phyloP scores from a whole-genome alignment of 1,140 invertebrate genomes.

The Akabosia matsudoensis region DNA sequence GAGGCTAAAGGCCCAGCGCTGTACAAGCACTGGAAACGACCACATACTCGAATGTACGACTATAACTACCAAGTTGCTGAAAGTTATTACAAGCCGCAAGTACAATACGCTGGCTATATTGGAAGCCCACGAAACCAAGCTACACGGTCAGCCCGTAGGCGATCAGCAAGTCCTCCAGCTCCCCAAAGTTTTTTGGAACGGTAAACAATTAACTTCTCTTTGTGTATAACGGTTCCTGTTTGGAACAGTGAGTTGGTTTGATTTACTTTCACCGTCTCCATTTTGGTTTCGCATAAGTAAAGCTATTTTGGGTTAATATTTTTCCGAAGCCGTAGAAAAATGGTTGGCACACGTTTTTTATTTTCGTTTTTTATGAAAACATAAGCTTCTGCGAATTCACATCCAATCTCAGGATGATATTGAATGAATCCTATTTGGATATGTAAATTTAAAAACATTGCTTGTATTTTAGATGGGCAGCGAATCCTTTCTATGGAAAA shows the following conservation, averaged over 20 bases:
- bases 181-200: slow-evolving; percentile 26
- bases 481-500: slow-evolving; percentile 29
- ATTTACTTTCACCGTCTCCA: too few species aligned
- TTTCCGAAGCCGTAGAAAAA: too few species aligned
- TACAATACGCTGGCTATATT: slow-evolving; percentile 41
- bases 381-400: too few species aligned
- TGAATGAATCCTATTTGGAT: not conserved
- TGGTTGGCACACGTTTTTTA: too few species aligned
- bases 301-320: too few species aligned
- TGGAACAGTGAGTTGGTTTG: not conserved
- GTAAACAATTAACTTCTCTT: not conserved
- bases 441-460: not conserved
- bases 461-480: slow-evolving; percentile 27
- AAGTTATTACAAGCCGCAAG: slow-evolving; percentile 43
- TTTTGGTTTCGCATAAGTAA: too few species aligned
- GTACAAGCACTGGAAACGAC: slow-evolving; percentile 41
- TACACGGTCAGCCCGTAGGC: not conserved
- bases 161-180: not conserved
- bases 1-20: not conserved
- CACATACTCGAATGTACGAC: slow-evolving; percentile 40
- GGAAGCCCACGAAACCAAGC: not conserved
- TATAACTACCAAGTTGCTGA: slow-evolving; percentile 43
- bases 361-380: too few species aligned
- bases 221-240: not conserved
- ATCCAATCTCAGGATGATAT: not conserved